Base-by-base conservation (phyloP, 1,140 invertebrate genomes). In the Ladona fulva region DNA sequence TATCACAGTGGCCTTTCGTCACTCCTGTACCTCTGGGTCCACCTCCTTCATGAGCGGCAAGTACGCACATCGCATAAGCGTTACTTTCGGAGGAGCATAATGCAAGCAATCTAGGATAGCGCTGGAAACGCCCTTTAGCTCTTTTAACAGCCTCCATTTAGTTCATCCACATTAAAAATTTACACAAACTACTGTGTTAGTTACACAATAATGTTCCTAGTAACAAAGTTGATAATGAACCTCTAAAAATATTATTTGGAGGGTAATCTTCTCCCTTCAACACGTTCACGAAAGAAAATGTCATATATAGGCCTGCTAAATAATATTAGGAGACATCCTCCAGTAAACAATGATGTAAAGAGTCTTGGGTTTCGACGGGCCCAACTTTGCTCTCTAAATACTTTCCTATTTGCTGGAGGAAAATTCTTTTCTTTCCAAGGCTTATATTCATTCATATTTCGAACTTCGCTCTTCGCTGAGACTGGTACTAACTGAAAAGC, bases 111-210 rank as follows among this genome's bases (percentile, higher is more conserved):
- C 89, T 79, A 1, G 94, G 94, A 85, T 94, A 95, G 77, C 90
- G 89, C 78, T 87, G 87, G 59, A 95, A 85, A 81, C 94, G 86
- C 74, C 89, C 85, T 82, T 89, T 90, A 0, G 94, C 93, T 85
- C 89, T 92, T 73, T 87, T 87, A 7, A 95, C 92, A 37, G 93
- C 88, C 84, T 95, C 94, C 94, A 96, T 95, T 80, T 77, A 25
- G 74, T 83, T 29, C 76, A 75, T 66, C n/a, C 11, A 7, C 24
- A 24, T 74, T 66, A 22, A 24, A 74, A 3, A 22, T 74, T 22
- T 5, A 74, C 66, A 74, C 66, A 24, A n/a, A 3, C n/a, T 1
- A 74, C 11, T 74, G n/a, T 11, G 79, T 79, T 0, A 83, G 84
- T 78, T 81, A 84, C n/a, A 37, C 29, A 37, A 37, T 8, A 5